Base-by-base conservation (phyloP, 2,888 invertebrate genomes). In the Seira musarum region DNA sequence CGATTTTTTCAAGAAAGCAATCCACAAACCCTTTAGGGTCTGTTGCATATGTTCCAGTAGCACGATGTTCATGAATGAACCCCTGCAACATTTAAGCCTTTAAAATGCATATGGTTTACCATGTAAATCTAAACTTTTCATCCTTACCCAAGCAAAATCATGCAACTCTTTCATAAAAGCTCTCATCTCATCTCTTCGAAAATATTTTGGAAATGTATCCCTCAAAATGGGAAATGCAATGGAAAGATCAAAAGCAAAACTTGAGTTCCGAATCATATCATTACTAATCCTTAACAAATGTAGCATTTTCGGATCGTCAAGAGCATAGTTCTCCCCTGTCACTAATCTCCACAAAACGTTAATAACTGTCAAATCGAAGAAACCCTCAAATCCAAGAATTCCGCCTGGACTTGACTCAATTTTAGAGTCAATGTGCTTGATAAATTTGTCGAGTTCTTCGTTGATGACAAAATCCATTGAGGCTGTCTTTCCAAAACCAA, bases 401-500 rank as follows among this genome's bases (percentile, higher is more conserved):
- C 49, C 64, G 24, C 61, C 17, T 0, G 22, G n/a, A 25, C 3
- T 22, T 6, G 1, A 13, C 15, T 30, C 30, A 2, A 61, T 1
- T 10, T 30, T n/a, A 13, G 30, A 13, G 13, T 73, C 53, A 1
- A 68, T 2, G 15, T 68, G 40, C 0, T 21, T 19, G 1, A n/a
- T 63, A 15, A 79, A 40, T n/a, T 79, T 73, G 0, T 79, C 63
- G 1, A 68, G 19, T 17, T 79, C 79, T 21, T 79, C 67, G 17
- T 63, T 73, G 2, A 79, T 79, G 1, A 73, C 73, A 19, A 73
- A 60, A 19, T 79, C 79, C 79, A 79, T 79, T 10, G 61, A 63
- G 0, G 17, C 30, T 1, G 67, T 24, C 24, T 79, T 79, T 6
- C 79, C 79, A 60, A 79, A 79, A 0, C 79, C 79, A 68, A 79